Evolutionary conservation across 2,888 invertebrate species (phyloP), one percentile per base, ranked within the genome.

Genomic region (Ichneumoninae sp.): DNA sequence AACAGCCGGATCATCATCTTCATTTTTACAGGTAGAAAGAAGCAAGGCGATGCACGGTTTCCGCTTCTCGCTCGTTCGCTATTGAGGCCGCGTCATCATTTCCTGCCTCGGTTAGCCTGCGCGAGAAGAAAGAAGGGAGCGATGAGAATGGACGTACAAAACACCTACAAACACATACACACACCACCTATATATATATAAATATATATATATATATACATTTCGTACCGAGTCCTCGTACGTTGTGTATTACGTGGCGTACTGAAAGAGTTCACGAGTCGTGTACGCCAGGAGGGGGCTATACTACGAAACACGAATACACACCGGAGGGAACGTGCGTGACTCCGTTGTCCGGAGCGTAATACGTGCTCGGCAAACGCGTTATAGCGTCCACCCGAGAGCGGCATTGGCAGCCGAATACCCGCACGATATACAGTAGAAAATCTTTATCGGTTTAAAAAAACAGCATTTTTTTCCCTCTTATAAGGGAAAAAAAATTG

Each of bases 71-170:
- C 85, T 83, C 80, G 81, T 79, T 76, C 66, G 76, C 86, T 88
- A 88, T 88, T 89, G 89, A 88, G 88, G 88, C 83, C 87, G 88
- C 90, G 89, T 89, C 90, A 90, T 89, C 89, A 89, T 90, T 91
- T 92, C 91, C 91, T 91, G 91, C 88, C 88, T 85, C 78, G 84
- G 86, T 78, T 72, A 85, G 85, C 80, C 74, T 62, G 79, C 65
- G 75, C 71, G 60, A 84, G 44, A 82, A 84, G 82, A 84, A 79
- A 79, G 80, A 82, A 72, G 71, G 71, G 78, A 81, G 52, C 78
- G 50, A 72, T 79, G 83, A 85, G 80, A 78, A 85, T 83, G 83
- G 60, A 83, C 77, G 85, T 62, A 62, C 62, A 62, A 60, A 62
- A 62, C 62, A 62, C 62, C 62, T 33, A 62, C 62, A 33, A 62